A percentile compares a stretch with the other conserved stretches of the same genome.
phyloP scores from a whole-genome alignment of 2,797 vertebrate genomes.

The Vireo griseus region DNA sequence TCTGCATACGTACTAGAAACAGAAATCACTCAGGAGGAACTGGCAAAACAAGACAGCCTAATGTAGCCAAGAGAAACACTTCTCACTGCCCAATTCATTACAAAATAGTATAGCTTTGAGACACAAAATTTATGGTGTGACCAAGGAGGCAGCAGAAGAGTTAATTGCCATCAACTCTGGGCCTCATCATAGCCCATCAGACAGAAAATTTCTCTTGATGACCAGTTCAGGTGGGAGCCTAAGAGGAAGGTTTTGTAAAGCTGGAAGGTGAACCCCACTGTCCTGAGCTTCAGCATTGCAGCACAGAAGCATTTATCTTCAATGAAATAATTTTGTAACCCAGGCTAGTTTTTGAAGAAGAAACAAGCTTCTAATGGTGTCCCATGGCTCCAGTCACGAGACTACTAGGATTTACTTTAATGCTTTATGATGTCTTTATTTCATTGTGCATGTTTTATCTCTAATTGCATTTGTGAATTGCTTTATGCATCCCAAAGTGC shows the following conservation, averaged over 20 bases:
- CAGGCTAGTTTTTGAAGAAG: neutral
- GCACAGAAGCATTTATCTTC: neutral
- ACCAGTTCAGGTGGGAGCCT: neutral
- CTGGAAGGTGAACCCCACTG: neutral
- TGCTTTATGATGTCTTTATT: conserved; percentile 11
- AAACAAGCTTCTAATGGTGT: neutral
- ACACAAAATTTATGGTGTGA: neutral
- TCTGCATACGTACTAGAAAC: neutral
- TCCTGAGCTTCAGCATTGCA: neutral
- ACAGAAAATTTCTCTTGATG: neutral
- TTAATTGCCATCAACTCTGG: neutral
- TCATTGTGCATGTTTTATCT: conserved; percentile 9
- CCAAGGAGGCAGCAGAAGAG: neutral
- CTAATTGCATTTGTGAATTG: conserved; percentile 35
- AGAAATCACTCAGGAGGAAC: neutral
- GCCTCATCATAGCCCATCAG: neutral
- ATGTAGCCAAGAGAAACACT: neutral
- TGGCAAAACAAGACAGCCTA: neutral
- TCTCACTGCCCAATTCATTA: neutral
- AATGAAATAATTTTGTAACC: neutral
- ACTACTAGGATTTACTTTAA: neutral
- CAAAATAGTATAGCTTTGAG: neutral
- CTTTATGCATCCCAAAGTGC: neutral
- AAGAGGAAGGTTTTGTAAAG: neutral
- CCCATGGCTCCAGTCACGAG: neutral